Percentiles rank a stretch among this genome's conserved stretches.
phyloP scores from a whole-genome alignment of 2,113 vertebrate genomes.

The Struthidea cinerea region DNA sequence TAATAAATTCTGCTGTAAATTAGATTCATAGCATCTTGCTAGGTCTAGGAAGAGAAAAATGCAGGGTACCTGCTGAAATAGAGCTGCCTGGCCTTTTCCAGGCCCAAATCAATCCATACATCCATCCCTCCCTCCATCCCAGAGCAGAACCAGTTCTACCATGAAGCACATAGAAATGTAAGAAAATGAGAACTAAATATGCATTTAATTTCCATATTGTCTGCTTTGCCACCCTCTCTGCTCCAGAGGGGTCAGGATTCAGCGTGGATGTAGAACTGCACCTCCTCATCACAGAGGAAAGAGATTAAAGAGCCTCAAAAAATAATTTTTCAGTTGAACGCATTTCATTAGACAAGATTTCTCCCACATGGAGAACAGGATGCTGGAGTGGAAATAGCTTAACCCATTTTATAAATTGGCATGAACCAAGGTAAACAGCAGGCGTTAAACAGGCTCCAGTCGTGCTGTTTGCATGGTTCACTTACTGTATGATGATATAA shows the following conservation, averaged over 20 bases:
- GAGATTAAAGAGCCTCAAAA: neutral
- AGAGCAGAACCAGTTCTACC: neutral
- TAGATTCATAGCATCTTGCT: neutral
- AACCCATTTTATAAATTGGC: conserved; percentile 42
- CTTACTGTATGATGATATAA: conserved; percentile 21
- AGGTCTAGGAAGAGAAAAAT: neutral
- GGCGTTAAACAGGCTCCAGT: neutral
- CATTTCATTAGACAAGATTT: conserved; percentile 2
- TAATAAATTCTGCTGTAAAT: neutral
- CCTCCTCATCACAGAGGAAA: neutral
- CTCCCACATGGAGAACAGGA: neutral
- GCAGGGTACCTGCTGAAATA: neutral
- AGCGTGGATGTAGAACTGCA: neutral
- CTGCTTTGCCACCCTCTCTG: neutral
- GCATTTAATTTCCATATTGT: neutral
- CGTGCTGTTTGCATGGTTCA: neutral
- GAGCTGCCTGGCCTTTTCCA: neutral
- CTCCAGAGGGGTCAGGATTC: neutral
- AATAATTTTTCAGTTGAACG: neutral
- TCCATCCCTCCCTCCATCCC: neutral
- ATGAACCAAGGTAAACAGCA: conserved; percentile 47
- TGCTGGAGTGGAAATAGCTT: conserved; percentile 8
- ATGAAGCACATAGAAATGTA: neutral
- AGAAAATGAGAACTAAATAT: neutral
- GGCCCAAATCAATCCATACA: neutral